A percentile compares a stretch with the other conserved stretches of the same genome.
Conservation (phyloP, 2,888 invertebrate genomes). For the Hesperia comma region DNA sequence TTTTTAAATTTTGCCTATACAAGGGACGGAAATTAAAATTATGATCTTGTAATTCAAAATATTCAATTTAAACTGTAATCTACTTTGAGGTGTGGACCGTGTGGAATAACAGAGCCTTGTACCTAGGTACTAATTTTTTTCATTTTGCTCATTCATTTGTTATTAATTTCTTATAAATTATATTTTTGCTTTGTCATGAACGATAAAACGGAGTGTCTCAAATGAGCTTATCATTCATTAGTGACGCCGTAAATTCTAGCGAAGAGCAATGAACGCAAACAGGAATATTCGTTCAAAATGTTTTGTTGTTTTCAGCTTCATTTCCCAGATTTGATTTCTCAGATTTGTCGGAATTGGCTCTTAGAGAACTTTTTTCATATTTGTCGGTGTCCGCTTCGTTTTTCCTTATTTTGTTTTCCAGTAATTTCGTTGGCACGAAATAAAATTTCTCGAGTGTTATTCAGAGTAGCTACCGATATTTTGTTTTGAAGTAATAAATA, state of each 20-base stretch:
- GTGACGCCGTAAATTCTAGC: neutral
- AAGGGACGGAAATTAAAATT: no score
- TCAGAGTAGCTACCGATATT: constrained; percentile 6
- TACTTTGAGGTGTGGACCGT: no score
- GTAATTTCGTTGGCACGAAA: constrained; percentile 21
- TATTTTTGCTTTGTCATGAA: neutral
- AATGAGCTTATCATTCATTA: neutral
- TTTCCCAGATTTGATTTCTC: constrained; percentile 25
- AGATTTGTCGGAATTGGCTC: constrained; percentile 20
- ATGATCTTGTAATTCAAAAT: no score
- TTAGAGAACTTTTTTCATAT: constrained; percentile 10
- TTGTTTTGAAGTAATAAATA: constrained; percentile 11
- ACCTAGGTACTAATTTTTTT: no score
- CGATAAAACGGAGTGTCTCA: neutral
- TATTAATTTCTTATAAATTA: constrained; percentile 1
- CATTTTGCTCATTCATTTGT: neutral
- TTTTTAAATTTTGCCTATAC: no score
- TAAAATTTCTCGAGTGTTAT: constrained; percentile 13
- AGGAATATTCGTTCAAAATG: constrained; percentile 14
- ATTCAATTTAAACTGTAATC: no score
- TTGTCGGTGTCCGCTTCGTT: constrained; percentile 5
- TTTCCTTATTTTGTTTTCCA: constrained; percentile 23
- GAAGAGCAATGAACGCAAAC: neutral
- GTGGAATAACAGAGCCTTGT: no score
- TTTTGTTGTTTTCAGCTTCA: constrained; percentile 19